phyloP scores from a whole-genome alignment of 2,797 vertebrate species.

The Neosilurus mollespiculum region DNA sequence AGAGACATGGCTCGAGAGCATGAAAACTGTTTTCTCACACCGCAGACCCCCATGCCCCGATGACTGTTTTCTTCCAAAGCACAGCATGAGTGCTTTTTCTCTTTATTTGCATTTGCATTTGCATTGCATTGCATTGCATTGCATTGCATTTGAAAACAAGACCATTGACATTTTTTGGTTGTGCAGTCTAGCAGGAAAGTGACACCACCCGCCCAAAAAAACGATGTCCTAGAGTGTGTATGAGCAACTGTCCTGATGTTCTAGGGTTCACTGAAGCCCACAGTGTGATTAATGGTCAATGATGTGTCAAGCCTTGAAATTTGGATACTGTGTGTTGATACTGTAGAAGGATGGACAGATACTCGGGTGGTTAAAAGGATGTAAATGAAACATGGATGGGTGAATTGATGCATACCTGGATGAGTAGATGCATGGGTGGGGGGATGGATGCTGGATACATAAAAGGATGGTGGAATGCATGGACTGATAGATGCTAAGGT shows the following conservation, averaged over 20 bases:
- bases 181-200: neutral
- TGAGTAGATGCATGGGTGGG: neutral
- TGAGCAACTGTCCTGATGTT: neutral
- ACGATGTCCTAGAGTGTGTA: neutral
- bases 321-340: neutral
- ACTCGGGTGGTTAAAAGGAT: neutral
- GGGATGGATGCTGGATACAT: neutral
- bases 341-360: no score
- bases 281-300: neutral
- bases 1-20: slow-evolving; percentile 2
- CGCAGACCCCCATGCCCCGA: slow-evolving; percentile 1
- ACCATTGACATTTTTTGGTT: neutral
- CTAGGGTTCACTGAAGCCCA: neutral
- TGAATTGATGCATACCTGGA: neutral
- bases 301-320: neutral
- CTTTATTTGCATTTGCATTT: no score
- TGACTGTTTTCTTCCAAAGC: slow-evolving; percentile 10
- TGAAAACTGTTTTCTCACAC: slow-evolving; percentile 7
- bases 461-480: neutral
- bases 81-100: neutral
- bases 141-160: slow-evolving; percentile 2
- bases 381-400: neutral
- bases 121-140: no score
- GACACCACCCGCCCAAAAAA: neutral
- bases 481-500: neutral